Percentiles rank a stretch among this genome's conserved stretches.
Conservation (phyloP, 2,797 vertebrate genomes). For the Arrhamphus sclerolepis region DNA sequence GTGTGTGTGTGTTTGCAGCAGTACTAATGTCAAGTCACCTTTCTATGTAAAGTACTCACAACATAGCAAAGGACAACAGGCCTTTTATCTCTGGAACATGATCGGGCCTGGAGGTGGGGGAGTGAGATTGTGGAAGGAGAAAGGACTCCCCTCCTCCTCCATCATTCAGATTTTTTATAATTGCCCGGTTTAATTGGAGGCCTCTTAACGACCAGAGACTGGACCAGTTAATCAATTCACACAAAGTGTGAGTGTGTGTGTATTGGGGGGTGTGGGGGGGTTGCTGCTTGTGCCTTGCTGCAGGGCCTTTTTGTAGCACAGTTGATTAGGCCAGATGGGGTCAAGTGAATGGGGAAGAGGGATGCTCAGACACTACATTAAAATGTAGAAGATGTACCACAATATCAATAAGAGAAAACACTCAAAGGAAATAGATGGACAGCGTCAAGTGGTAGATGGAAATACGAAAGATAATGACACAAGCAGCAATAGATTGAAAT, state of each 20-base stretch:
- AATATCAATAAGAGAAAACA: constrained; percentile 48
- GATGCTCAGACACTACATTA: constrained; percentile 50
- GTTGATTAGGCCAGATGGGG: constrained; percentile 75
- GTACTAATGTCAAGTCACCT: constrained; percentile 59
- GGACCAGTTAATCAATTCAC: constrained; percentile 74
- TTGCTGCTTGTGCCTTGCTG: constrained; percentile 47
- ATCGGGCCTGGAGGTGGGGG: constrained; percentile 53
- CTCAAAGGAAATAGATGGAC: constrained; percentile 33
- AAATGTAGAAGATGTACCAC: constrained; percentile 55
- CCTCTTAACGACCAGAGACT: constrained; percentile 74
- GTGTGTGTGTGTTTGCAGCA: constrained; percentile 28
- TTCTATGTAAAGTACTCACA: constrained; percentile 61
- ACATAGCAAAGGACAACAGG: constrained; percentile 73
- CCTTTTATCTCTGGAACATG: constrained; percentile 76
- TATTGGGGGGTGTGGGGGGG: constrained; percentile 36
- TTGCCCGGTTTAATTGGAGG: constrained; percentile 79
- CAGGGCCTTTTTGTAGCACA: constrained; percentile 54
- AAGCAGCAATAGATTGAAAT: constrained; percentile 1
- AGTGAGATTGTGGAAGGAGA: constrained; percentile 39
- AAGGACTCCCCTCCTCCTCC: constrained; percentile 53
- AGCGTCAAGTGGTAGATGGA: not conserved
- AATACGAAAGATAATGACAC: constrained; percentile 45
- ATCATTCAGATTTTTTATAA: constrained; percentile 72
- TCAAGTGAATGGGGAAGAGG: constrained; percentile 65
- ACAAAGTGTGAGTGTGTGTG: constrained; percentile 54